Percentiles rank a stretch among this genome's conserved stretches.
Evolutionary conservation across 2,113 vertebrate genomes (phyloP).

Genomic region (Eulacestoma nigropectus): DNA sequence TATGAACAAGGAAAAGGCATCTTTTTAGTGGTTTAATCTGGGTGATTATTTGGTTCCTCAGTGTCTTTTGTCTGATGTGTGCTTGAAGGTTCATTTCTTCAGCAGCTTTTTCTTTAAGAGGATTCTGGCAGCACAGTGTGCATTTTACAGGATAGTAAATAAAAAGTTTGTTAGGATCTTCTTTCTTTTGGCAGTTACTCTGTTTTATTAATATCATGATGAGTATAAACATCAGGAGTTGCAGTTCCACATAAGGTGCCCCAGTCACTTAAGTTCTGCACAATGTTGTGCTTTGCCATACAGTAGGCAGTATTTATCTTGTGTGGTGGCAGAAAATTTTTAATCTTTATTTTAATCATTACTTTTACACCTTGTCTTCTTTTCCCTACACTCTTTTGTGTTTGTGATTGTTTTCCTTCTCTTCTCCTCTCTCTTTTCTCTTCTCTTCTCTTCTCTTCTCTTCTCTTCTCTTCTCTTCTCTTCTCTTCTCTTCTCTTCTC

Average conservation of each 20-base stretch:
- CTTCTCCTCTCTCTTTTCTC: too few species aligned
- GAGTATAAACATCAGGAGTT: not conserved
- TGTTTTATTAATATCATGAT: not conserved
- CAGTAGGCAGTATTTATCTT: not conserved
- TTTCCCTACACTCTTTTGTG: not conserved
- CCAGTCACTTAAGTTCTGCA: not conserved
- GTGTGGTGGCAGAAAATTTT: not conserved
- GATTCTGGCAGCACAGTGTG: constrained; percentile 6
- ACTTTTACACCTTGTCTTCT: not conserved
- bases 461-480: fast-evolving
- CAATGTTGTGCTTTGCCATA: fast-evolving
- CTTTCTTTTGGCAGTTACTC: not conserved
- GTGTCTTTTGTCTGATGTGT: not conserved
- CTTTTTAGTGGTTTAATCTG: constrained; percentile 33
- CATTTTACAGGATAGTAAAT: constrained; percentile 52
- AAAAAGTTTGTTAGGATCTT: constrained; percentile 21
- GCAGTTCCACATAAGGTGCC: not conserved
- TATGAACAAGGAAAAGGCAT: not conserved
- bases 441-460: too few species aligned
- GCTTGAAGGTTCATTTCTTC: constrained; percentile 40
- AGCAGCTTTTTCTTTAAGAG: constrained; percentile 36
- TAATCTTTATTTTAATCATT: not conserved
- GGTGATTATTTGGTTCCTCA: constrained; percentile 3
- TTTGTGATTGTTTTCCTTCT: fast-evolving
- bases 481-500: too few species aligned